Percentiles rank a stretch among this genome's conserved stretches.
Evolutionary conservation across 2,888 invertebrate species (phyloP).

Genomic region (Cataglyphis livida): DNA sequence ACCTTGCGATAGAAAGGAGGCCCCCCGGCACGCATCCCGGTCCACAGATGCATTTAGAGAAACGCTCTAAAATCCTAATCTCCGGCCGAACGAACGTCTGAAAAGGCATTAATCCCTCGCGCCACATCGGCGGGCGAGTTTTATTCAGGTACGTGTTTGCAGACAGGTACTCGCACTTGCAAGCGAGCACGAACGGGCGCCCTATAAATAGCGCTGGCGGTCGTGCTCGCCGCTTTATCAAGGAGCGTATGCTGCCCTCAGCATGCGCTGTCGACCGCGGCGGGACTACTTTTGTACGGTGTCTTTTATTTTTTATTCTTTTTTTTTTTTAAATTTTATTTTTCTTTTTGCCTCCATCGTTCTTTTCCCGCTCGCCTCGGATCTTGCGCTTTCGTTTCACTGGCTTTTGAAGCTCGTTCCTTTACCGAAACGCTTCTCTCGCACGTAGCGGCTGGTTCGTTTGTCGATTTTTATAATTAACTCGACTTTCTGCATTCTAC

Average conservation of each 20-base stretch:
- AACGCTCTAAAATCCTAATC: conserved; percentile 63
- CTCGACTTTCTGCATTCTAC: too few species aligned
- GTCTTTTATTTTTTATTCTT: conserved; percentile 20
- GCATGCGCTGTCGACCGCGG: not conserved
- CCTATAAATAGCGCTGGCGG: conserved; percentile 57
- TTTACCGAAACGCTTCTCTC: conserved; percentile 68
- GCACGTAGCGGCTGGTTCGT: conserved; percentile 28
- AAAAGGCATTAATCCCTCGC: conserved; percentile 67
- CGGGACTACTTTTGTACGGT: conserved; percentile 50
- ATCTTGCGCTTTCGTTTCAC: conserved; percentile 65
- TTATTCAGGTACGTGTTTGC: conserved; percentile 69
- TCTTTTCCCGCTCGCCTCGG: conserved; percentile 33
- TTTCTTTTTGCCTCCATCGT: conserved; percentile 2
- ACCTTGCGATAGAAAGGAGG: conserved; percentile 43
- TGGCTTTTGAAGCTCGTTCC: conserved; percentile 73
- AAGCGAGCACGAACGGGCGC: conserved; percentile 30
- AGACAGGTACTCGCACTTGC: conserved; percentile 70
- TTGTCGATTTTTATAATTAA: not conserved
- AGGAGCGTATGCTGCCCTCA: conserved; percentile 26
- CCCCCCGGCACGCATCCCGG: too few species aligned
- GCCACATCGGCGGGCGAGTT: conserved; percentile 47
- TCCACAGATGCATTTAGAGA: too few species aligned
- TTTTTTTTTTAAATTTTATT: too few species aligned
- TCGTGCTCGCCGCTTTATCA: conserved; percentile 37
- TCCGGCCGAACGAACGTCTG: conserved; percentile 51